Percentiles rank a stretch among this genome's conserved stretches.
These are phyloP conservation scores for Seira sanloemensis DNA, from an alignment of 2,888 invertebrate species.

Conservation along the genomic window DNA sequence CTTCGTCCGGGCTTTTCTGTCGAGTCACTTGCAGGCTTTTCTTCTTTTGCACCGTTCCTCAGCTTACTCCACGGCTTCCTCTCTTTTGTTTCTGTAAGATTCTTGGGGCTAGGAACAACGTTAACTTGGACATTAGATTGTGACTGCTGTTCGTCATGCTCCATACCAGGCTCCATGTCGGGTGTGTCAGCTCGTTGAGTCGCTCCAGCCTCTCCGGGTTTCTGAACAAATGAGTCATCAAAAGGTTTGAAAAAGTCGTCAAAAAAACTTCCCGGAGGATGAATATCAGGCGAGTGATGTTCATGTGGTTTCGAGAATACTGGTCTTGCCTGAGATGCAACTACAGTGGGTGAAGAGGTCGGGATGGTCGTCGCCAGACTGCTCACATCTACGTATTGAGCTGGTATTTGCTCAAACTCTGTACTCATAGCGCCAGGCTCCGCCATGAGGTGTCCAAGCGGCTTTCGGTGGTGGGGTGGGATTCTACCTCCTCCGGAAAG, in stretches of 20 bases:
- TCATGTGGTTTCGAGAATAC: conserved; percentile 44
- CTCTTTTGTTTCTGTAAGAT: neutral
- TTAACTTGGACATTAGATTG: conserved; percentile 46
- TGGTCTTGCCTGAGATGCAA: conserved; percentile 11
- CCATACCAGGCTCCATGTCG: neutral
- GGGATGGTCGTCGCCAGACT: conserved; percentile 1
- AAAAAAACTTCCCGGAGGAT: conserved; percentile 70
- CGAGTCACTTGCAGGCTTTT: conserved; percentile 4
- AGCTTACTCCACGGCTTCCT: conserved; percentile 50
- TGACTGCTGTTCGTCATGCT: conserved; percentile 51
- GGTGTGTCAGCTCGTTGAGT: neutral
- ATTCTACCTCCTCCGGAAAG: conserved; percentile 28
- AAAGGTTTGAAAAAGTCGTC: conserved; percentile 72
- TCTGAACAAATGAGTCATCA: conserved; percentile 57
- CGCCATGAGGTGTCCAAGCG: conserved; percentile 5
- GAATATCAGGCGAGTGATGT: conserved; percentile 70
- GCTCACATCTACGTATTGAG: conserved; percentile 67
- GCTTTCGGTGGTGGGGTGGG: conserved; percentile 18
- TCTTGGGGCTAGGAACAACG: conserved; percentile 56
- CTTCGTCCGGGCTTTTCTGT: conserved; percentile 20
- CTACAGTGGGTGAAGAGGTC: conserved; percentile 12
- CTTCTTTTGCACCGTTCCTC: conserved; percentile 9
- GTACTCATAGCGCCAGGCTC: conserved; percentile 31
- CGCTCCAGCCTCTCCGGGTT: conserved; percentile 21
- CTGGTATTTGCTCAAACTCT: conserved; percentile 71